Conservation (phyloP, 2,888 invertebrate species). For the Poecilus cupreus region DNA sequence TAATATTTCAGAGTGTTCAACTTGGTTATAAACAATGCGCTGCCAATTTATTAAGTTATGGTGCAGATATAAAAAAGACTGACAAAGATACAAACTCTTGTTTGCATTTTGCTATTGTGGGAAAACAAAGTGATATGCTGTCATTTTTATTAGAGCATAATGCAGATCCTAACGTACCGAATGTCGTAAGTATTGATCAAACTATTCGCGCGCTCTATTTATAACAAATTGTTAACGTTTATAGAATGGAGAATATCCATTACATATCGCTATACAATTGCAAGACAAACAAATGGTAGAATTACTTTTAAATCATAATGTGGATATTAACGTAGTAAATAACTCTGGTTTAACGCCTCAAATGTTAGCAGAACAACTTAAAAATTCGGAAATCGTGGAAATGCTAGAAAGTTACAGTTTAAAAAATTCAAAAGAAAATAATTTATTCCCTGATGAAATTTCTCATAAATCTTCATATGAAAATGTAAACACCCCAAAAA, state of each 20-base stretch:
- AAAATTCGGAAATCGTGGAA: constrained; percentile 38
- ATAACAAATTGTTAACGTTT: background rate
- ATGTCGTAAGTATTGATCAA: constrained; percentile 48
- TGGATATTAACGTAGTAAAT: constrained; percentile 24
- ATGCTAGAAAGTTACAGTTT: constrained; percentile 23
- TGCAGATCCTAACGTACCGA: constrained; percentile 44
- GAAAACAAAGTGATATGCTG: constrained; percentile 41
- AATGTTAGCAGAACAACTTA: constrained; percentile 39
- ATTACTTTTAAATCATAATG: constrained; percentile 40
- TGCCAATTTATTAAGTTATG: constrained; percentile 49
- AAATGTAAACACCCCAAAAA: constrained; percentile 40
- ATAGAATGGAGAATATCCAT: constrained; percentile 56
- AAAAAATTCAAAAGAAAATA: background rate
- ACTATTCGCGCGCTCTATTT: background rate
- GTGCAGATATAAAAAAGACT: constrained; percentile 56
- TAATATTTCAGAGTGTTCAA: constrained; percentile 52
- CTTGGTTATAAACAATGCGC: constrained; percentile 50
- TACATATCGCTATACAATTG: constrained; percentile 52
- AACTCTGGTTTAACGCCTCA: constrained; percentile 17
- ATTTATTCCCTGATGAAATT: constrained; percentile 22
- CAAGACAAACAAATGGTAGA: constrained; percentile 38
- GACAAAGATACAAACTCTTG: constrained; percentile 55
- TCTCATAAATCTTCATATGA: constrained; percentile 26
- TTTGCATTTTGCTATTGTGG: constrained; percentile 48
- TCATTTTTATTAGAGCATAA: constrained; percentile 44